Conservation (phyloP, 2,797 vertebrate species). For the Danionella dracula region DNA sequence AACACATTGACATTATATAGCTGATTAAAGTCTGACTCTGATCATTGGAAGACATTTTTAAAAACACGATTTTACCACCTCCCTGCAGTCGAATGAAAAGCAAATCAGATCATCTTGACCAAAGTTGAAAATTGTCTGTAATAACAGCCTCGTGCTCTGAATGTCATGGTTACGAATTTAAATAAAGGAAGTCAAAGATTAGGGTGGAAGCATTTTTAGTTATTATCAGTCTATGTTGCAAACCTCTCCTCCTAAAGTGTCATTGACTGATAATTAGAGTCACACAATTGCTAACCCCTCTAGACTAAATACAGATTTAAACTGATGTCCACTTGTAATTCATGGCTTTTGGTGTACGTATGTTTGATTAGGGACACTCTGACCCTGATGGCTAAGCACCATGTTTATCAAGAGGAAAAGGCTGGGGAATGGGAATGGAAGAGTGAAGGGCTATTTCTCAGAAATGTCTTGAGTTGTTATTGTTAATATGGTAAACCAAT, state of each 20-base stretch:
- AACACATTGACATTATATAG: background rate
- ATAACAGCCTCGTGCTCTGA: slow-evolving; percentile 12
- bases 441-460: slow-evolving; percentile 21
- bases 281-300: background rate
- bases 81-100: background rate
- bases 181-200: background rate
- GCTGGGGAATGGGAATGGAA: background rate
- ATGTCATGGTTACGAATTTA: background rate
- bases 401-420: slow-evolving; percentile 3
- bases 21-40: background rate
- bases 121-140: background rate
- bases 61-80: background rate
- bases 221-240: too few species aligned
- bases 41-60: background rate
- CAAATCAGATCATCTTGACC: background rate
- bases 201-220: background rate
- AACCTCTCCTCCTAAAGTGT: background rate
- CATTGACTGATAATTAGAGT: background rate
- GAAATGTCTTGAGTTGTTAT: slow-evolving; percentile 26
- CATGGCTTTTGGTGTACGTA: slow-evolving; percentile 29
- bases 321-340: slow-evolving; percentile 31
- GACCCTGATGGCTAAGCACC: slow-evolving; percentile 3
- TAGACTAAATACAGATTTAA: slow-evolving; percentile 34
- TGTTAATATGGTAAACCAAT: slow-evolving; percentile 24
- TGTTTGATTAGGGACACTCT: slow-evolving; percentile 14